Base-by-base conservation (phyloP, 2,113 vertebrate genomes). In the Tricholaema leucomelas region DNA sequence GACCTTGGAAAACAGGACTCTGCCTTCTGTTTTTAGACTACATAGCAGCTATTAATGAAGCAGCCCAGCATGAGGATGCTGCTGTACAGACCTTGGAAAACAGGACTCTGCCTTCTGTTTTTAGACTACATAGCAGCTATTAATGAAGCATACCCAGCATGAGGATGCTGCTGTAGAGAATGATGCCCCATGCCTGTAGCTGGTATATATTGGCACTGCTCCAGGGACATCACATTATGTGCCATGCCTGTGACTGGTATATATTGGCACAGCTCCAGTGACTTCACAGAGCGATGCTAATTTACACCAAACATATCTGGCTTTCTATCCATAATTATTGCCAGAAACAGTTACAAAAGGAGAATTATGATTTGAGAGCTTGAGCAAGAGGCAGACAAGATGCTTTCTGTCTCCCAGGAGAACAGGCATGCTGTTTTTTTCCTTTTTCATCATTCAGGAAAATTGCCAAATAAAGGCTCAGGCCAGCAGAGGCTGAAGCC, bases 261-360 rank as follows among this genome's bases (percentile, higher is more conserved):
- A 84, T 54, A 27, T 18, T 88, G 91, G 91, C 91, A 59, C 54
- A 64, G 30, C 20, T 90, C 73, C 82, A 94, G 52, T 60, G 65
- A 90, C 82, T 94, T 92, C 87, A 85, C 60, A 72, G 79, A 83
- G 28, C 64, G 71, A 79, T 66, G 73, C 59, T 91, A 93, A 94
- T 93, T 95, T 94, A 56, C 90, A 90, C 86, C 88, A 88, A 94
- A 91, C 28, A 73, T 93, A 78, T 95, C 96, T 95, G 78, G 55
- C 52, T 93, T 95, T 87, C 63, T 56, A 77, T 80, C 67, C 30
- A 7, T 93, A 96, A 93, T 94, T 88, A 87, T 70, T 93, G 67
- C 92, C 92, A 95, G 93, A 93, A 96, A 96, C 75, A 79, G 33
- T 82, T 87, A 82, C 67, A 93, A 87, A 76, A 76, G 48, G 75